Base-by-base conservation (phyloP, 2,888 invertebrate genomes). In the Aleiodes alternator region DNA sequence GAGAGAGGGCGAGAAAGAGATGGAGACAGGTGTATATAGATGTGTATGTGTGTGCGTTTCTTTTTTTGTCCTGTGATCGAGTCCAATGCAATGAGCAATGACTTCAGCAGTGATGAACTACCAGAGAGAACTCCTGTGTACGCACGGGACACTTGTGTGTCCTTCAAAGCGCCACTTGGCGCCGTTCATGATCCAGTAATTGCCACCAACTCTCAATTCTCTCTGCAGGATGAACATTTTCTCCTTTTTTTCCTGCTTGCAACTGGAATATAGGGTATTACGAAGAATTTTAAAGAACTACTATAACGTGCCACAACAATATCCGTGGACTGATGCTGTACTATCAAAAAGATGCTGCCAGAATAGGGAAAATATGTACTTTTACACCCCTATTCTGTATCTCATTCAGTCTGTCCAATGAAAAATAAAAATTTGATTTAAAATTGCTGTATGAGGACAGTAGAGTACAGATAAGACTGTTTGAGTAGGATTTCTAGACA, bases 91-190 rank as follows among this genome's bases (percentile, higher is more conserved):
- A 61, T 43, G 43, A 31, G 3, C 48, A 9, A 55, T 55, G 66
- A 53, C 71, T 71, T 71, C 74, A 48, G 69, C 59, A 61, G 59
- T 57, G 69, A 70, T 68, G 57, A 38, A 70, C 53, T 48, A 61
- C 34, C 51, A 8, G n/a, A 43, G 43, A 43, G 61, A 11, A 51
- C 51, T 4, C 53, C 23, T 61, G 34, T 61, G 48, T 50, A 57
- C 50, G 61, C 38, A 29, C 53, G 29, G 12, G 61, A 31, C 55
- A 48, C 9, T 48, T 29, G 71, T 29, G 71, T 68, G 82, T 82
- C 83, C 83, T 83, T 83, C 80, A 68, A 79, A 73, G 77, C 79
- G 79, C 73, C 77, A 79, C 78, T 82, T 82, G 83, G 82, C 83
- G 83, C 83, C 83, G 74, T 75, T 76, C 79, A 76, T 80, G 73